Conservation (phyloP, 2,797 vertebrate species). For the Anomalospiza imberbis region DNA sequence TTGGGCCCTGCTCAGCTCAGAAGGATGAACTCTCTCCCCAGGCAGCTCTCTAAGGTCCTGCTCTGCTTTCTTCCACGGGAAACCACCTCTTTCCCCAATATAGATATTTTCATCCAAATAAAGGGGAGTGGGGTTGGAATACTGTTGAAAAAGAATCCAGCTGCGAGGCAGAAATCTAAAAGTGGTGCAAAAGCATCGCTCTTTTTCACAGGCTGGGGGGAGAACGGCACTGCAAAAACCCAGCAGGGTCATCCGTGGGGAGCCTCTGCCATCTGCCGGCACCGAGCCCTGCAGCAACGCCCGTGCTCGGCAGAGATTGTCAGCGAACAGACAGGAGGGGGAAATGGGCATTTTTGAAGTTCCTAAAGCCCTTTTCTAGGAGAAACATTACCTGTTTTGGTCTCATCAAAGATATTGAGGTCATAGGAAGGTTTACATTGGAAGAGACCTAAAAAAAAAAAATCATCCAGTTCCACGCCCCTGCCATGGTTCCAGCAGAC, state of each 20-base stretch:
- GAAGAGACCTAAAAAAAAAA: not conserved
- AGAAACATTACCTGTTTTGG: fast-evolving
- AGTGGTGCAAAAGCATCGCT: fast-evolving
- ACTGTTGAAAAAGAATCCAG: not conserved
- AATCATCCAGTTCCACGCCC: fast-evolving
- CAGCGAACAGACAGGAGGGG: fast-evolving
- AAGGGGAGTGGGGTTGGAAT: fast-evolving
- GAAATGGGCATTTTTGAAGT: fast-evolving
- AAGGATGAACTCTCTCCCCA: not conserved
- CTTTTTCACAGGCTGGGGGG: fast-evolving
- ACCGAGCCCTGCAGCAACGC: not conserved
- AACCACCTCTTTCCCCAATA: not conserved
- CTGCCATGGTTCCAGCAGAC: not conserved
- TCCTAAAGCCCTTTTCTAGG: fast-evolving
- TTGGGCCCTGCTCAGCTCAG: not conserved
- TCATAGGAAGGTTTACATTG: fast-evolving
- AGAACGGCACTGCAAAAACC: fast-evolving
- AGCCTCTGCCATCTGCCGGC: constrained; percentile 39
- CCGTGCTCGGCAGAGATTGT: fast-evolving
- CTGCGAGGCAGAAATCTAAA: not conserved
- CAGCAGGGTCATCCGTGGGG: fast-evolving
- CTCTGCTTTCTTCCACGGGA: not conserved
- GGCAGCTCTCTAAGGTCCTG: not conserved
- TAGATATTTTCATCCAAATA: not conserved
- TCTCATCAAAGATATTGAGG: not conserved